These are phyloP conservation scores for Liopterus haemorrhoidalis DNA, from an alignment of 2,888 invertebrate species.

Conservation along the genomic window DNA sequence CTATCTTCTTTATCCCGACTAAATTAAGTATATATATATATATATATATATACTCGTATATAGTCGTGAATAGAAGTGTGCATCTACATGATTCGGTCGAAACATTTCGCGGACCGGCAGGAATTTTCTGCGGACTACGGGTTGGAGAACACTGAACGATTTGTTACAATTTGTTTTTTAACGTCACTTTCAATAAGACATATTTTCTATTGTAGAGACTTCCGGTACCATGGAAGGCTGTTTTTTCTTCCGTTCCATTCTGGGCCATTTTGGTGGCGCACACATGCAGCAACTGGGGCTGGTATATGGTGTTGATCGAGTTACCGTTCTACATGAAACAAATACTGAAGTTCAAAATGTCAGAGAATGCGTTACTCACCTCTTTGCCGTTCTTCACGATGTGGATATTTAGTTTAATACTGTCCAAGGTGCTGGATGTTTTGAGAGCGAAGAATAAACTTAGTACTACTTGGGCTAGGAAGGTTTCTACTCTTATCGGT, in stretches of 20 bases:
- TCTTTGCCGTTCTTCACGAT: conserved; percentile 66
- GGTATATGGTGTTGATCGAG: conserved; percentile 72
- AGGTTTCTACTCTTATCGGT: conserved; percentile 67
- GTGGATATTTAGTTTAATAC: conserved; percentile 63
- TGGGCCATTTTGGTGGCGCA: conserved; percentile 64
- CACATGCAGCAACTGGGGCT: conserved; percentile 67
- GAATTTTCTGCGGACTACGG: no score
- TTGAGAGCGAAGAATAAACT: conserved; percentile 54
- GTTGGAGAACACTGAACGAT: no score
- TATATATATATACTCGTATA: no score
- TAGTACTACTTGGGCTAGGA: conserved; percentile 60
- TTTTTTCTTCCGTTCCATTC: conserved; percentile 61
- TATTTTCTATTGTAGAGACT: conserved; percentile 45
- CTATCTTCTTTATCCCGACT: no score
- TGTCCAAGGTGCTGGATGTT: conserved; percentile 58
- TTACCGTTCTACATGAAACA: conserved; percentile 70
- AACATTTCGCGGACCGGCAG: no score
- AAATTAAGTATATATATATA: no score
- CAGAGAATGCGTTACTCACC: conserved; percentile 64
- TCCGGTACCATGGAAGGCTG: conserved; percentile 61
- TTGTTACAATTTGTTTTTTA: no score
- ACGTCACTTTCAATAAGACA: conserved; percentile 7
- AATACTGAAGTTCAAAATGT: conserved; percentile 62
- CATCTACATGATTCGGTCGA: no score
- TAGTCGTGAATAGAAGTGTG: no score